These are phyloP conservation scores for Ochotona princeps DNA, from an alignment of 2,113 vertebrate species.

Conservation along the genomic window DNA sequence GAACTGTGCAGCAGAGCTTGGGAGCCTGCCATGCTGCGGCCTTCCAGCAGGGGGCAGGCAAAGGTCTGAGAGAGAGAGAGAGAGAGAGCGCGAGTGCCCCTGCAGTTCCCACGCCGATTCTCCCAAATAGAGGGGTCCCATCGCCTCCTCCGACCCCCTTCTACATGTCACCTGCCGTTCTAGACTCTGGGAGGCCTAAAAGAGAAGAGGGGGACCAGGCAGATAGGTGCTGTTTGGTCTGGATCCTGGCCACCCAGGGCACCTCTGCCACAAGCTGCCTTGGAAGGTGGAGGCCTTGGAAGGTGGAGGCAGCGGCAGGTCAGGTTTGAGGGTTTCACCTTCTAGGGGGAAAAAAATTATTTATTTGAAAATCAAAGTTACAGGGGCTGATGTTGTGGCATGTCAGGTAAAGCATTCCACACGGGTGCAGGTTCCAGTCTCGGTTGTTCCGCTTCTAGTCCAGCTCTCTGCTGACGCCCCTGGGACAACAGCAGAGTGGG, in stretches of 20 bases:
- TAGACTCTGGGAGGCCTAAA: neutral
- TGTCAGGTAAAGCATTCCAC: too few relatives aligned
- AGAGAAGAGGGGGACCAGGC: neutral
- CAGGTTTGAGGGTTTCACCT: neutral
- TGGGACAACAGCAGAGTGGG: too few relatives aligned
- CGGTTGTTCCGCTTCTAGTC: too few relatives aligned
- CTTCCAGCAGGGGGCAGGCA: constrained; percentile 61
- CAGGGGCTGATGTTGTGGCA: too few relatives aligned
- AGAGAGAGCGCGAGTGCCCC: neutral
- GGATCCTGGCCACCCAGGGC: neutral
- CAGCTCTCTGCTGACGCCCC: too few relatives aligned
- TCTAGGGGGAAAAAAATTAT: neutral
- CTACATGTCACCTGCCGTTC: neutral
- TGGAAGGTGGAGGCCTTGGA: neutral
- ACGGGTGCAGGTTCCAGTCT: too few relatives aligned
- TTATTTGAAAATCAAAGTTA: too few relatives aligned
- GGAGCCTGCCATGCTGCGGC: neutral
- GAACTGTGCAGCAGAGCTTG: fast-evolving
- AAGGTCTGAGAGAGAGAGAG: neutral
- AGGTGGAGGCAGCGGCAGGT: too few relatives aligned
- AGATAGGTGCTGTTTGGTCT: neutral
- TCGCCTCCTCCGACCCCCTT: neutral
- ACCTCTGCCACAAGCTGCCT: neutral
- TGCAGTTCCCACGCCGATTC: neutral
- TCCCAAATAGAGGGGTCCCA: neutral